Percentiles rank a stretch among this genome's conserved stretches.
These are phyloP conservation scores for Australoheros scitulus DNA, from an alignment of 2,113 vertebrate species.

Conservation along the genomic window DNA sequence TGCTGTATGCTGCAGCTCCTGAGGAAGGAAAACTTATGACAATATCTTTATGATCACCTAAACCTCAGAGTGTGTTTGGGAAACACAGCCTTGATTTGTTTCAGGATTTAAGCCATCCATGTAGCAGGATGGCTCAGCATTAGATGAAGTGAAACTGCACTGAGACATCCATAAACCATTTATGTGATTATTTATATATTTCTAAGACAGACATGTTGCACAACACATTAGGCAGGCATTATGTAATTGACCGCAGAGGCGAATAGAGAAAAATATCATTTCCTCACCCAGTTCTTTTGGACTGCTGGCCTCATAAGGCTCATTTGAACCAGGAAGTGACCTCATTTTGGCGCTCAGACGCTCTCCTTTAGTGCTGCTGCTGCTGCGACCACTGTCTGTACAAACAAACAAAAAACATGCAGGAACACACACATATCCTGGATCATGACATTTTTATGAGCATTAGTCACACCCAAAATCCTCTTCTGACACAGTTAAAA, in stretches of 20 bases:
- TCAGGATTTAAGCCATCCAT: background rate
- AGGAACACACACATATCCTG: background rate
- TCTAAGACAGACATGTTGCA: background rate
- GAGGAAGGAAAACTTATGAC: background rate
- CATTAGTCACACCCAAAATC: background rate
- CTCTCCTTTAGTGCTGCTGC: conserved; percentile 84
- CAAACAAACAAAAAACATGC: background rate
- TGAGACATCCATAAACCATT: background rate
- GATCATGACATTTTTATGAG: background rate
- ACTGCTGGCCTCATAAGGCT: conserved; percentile 89
- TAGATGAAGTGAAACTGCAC: background rate
- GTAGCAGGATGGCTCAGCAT: background rate
- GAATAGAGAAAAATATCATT: background rate
- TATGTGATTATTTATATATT: background rate
- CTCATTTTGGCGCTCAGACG: conserved; percentile 86
- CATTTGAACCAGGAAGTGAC: conserved; percentile 85
- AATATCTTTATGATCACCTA: background rate
- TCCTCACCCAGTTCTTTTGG: conserved; percentile 88
- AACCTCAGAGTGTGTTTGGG: background rate
- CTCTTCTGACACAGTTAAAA: background rate
- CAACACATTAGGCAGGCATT: background rate
- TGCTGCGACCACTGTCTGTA: conserved; percentile 86
- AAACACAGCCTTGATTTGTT: background rate
- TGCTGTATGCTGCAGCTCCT: background rate
- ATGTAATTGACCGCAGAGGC: background rate